A percentile compares a stretch with the other conserved stretches of the same genome.
Conservation (phyloP, 2,888 invertebrate genomes). For the Thera britannica region DNA sequence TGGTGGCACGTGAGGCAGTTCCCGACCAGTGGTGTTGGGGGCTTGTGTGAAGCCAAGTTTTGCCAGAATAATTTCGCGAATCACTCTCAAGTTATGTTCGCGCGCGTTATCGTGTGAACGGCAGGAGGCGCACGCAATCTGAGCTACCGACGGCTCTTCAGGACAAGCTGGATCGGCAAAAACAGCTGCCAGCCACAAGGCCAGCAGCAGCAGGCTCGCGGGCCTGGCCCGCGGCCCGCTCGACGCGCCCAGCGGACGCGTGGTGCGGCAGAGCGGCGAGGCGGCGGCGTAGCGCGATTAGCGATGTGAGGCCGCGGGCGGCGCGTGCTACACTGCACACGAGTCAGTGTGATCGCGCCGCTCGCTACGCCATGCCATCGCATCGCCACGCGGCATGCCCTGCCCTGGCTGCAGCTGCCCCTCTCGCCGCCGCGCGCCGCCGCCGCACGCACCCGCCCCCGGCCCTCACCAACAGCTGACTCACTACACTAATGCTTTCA, state of each 20-base stretch:
- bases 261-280: constrained; percentile 82
- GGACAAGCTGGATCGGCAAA: constrained; percentile 74
- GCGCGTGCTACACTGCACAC: constrained; percentile 81
- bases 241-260: constrained; percentile 84
- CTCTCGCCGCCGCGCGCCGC: constrained; percentile 38
- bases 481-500: constrained; percentile 38
- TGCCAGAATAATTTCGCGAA: constrained; percentile 87
- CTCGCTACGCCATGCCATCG: constrained; percentile 42
- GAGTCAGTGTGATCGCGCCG: constrained; percentile 50
- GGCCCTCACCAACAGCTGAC: constrained; percentile 51
- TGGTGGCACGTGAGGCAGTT: constrained; percentile 84
- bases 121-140: constrained; percentile 81
- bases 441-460: constrained; percentile 23
- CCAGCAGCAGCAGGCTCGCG: constrained; percentile 84
- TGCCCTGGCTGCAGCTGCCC: constrained; percentile 37
- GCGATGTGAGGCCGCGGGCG: constrained; percentile 80
- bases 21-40: constrained; percentile 86
- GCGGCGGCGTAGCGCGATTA: constrained; percentile 79
- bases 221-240: constrained; percentile 85
- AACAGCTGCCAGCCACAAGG: constrained; percentile 79
- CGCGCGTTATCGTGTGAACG: constrained; percentile 84
- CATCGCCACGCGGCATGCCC: constrained; percentile 41
- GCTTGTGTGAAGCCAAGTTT: constrained; percentile 86
- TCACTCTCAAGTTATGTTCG: constrained; percentile 85
- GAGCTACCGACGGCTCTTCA: constrained; percentile 64